phyloP scores from a whole-genome alignment of 2,797 vertebrate genomes.

The Sciurus vulgaris region DNA sequence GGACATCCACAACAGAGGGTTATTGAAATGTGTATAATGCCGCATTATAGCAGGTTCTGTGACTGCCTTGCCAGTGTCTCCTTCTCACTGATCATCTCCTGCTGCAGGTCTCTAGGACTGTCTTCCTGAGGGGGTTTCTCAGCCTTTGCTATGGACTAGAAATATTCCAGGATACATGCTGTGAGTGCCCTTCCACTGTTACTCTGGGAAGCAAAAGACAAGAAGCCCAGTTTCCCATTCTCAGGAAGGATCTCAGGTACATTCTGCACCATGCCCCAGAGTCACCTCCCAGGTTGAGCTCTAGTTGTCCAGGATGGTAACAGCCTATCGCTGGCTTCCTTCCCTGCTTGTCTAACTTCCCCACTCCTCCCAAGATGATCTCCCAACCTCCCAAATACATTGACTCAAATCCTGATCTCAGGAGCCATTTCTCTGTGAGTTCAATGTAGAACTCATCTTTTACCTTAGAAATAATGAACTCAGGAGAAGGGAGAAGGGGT shows the following conservation, averaged over 20 bases:
- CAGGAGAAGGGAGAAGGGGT: not conserved
- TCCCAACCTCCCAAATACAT: not conserved
- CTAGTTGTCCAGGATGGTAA: not conserved
- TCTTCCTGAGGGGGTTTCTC: not conserved
- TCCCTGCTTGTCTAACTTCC: not conserved
- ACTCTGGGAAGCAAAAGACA: not conserved
- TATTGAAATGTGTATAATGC: not conserved
- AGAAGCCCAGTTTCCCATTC: not conserved
- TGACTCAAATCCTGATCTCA: not conserved
- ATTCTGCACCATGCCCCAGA: no score
- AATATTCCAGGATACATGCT: no score
- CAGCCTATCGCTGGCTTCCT: not conserved
- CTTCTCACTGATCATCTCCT: not conserved
- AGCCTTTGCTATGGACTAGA: not conserved
- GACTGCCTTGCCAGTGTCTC: not conserved
- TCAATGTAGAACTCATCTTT: not conserved
- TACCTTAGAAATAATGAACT: constrained; percentile 16
- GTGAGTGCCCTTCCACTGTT: accelerated
- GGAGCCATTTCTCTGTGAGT: not conserved
- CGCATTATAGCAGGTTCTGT: not conserved
- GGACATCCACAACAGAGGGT: not conserved
- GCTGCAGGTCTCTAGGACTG: no score
- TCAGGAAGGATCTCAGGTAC: not conserved
- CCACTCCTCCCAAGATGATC: not conserved
- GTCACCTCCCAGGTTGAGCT: not conserved